Base-by-base conservation (phyloP, 2,797 vertebrate genomes). In the Oreochromis grahami region DNA sequence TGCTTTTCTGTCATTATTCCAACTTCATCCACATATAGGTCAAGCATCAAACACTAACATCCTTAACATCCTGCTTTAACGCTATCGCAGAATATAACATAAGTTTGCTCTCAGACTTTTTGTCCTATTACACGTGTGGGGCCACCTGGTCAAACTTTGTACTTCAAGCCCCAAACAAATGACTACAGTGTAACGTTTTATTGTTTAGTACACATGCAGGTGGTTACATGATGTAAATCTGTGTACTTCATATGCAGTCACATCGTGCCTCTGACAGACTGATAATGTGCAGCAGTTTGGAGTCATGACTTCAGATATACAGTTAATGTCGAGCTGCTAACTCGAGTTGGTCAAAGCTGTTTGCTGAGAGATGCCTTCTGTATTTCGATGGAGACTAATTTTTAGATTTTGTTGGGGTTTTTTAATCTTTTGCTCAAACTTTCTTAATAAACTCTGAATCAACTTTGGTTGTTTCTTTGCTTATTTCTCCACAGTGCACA, bases 141-240 rank as follows among this genome's bases (percentile, higher is more conserved):
- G 58, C 58, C 6, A 5, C 4, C 4, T 2, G 38, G 21, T 70
- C 14, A 11, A 19, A 45, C 5, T 45, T 26, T 70, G 21, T 24
- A 15, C 36, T 41, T 68, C 36, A 68, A 68, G 36, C 14, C 38
- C 8, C 38, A 11, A 17, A 45, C 14, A 29, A 26, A 29, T 2
- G 0, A 26, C 65, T 1, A 0, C 8, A 70, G 9, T 14, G 5
- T 17, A 24, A 26, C 0, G 1, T 26, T 43, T 43, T 45, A 2
- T 17, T 70, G 5, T 70, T 72, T 45, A 29, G 21, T 19, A 5
- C 43, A 48, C 68, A 9, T 72, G 63, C 24, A 45, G 65, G 21
- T 8, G 24, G 65, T 26, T 41, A 11, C 65, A 2, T 19, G 68
- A 48, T 29, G 41, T 48, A 48, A 72, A 48, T 48, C 24, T 72